Conservation (phyloP, 1,140 invertebrate genomes). For the Leucophenga varia region DNA sequence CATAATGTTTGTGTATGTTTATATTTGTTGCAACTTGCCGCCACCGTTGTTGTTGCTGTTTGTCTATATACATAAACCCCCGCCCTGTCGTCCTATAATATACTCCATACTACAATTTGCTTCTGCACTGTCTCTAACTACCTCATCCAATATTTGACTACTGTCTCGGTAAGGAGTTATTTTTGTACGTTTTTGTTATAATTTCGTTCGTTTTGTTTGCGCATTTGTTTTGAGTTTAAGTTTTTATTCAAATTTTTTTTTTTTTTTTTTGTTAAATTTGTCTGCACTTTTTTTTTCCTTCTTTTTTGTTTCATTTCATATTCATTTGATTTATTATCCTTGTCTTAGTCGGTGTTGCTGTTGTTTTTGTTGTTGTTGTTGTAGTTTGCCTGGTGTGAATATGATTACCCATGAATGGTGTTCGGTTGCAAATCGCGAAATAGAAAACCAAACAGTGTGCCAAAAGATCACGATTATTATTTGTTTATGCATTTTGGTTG, state of each 20-base stretch:
- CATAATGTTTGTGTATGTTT: slow-evolving; percentile 41
- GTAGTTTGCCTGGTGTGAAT: slow-evolving; percentile 34
- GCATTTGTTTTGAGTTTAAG: slow-evolving; percentile 46
- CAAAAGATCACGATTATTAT: slow-evolving; percentile 34
- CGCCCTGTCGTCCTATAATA: not conserved
- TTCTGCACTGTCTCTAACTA: slow-evolving; percentile 26
- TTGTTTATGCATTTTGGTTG: slow-evolving; percentile 5
- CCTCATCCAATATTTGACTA: too few relatives aligned
- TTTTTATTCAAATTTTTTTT: slow-evolving; percentile 29
- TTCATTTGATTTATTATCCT: slow-evolving; percentile 45
- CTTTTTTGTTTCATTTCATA: too few relatives aligned
- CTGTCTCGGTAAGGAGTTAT: slow-evolving; percentile 8
- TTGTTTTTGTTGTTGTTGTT: slow-evolving; percentile 13
- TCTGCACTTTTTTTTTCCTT: slow-evolving; percentile 48
- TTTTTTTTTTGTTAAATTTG: slow-evolving; percentile 36
- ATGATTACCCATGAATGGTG: slow-evolving; percentile 34
- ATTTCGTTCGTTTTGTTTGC: slow-evolving; percentile 29
- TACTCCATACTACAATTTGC: slow-evolving; percentile 39
- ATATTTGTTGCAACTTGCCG: too few relatives aligned
- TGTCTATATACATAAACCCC: too few relatives aligned
- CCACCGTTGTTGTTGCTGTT: slow-evolving; percentile 5
- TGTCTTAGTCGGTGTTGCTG: slow-evolving; percentile 19
- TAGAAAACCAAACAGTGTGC: too few relatives aligned
- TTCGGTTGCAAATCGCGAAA: too few relatives aligned
- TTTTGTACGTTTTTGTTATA: slow-evolving; percentile 28